A percentile compares a stretch with the other conserved stretches of the same genome.
Conservation (phyloP, 1,140 invertebrate genomes). For the Drosophila kikkawai region DNA sequence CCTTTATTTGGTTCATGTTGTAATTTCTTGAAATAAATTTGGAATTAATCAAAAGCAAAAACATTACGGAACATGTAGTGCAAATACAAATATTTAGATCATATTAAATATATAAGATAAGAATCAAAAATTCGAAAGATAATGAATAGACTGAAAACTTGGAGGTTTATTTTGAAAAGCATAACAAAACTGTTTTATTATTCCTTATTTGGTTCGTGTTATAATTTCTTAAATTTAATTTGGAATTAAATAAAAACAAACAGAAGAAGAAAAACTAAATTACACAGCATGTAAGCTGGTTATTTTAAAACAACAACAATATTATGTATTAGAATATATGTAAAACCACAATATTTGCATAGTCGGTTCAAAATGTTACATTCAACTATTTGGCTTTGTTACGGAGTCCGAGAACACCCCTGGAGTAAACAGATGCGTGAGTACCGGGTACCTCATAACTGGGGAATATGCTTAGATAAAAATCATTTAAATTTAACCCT, state of each 20-base stretch:
- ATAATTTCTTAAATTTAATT: not conserved
- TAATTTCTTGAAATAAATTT: not conserved
- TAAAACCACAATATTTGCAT: too few relatives aligned
- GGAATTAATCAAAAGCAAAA: not conserved
- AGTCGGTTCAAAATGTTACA: not conserved
- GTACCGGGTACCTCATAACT: constrained; percentile 4
- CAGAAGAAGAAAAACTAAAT: too few relatives aligned
- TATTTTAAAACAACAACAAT: not conserved
- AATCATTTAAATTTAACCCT: not conserved
- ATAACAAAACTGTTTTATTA: too few relatives aligned
- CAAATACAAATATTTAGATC: not conserved
- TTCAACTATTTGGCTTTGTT: not conserved
- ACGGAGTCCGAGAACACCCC: not conserved
- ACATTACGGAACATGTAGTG: not conserved
- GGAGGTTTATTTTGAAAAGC: not conserved
- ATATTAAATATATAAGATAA: not conserved
- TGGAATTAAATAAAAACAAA: not conserved
- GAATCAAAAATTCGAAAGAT: not conserved
- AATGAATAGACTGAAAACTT: not conserved
- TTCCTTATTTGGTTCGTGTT: not conserved
- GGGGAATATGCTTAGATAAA: not conserved
- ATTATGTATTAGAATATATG: too few relatives aligned
- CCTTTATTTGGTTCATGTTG: not conserved
- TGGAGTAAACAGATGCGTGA: not conserved
- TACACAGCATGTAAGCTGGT: too few relatives aligned